Conservation (phyloP, 2,113 vertebrate genomes). For the Neogale vison region DNA sequence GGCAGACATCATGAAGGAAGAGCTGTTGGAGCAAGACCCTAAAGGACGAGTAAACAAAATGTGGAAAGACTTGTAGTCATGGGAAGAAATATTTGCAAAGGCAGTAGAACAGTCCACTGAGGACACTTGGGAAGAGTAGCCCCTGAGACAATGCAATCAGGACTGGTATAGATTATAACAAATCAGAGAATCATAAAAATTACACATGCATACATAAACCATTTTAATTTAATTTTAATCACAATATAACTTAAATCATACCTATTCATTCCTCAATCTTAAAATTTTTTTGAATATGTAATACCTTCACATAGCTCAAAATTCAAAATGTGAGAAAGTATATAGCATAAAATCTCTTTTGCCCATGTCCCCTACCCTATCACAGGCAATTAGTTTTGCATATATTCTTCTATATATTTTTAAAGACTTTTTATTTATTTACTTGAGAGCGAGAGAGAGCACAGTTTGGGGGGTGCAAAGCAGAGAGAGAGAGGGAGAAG, state of each 20-base stretch:
- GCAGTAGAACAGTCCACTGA: not conserved
- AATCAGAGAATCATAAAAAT: not conserved
- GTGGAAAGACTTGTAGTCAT: not conserved
- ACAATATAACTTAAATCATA: not conserved
- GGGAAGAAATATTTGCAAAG: not conserved
- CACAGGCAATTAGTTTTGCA: not conserved
- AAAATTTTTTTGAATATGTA: not conserved
- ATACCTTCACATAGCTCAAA: not conserved
- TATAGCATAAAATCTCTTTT: not conserved
- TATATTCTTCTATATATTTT: not conserved
- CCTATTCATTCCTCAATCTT: not conserved
- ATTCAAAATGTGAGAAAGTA: not conserved
- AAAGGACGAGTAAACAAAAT: not conserved
- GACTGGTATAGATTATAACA: not conserved
- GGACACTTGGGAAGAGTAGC: not conserved
- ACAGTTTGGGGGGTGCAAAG: not conserved
- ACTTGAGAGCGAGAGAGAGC: not conserved
- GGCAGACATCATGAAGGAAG: not conserved
- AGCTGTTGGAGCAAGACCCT: not conserved
- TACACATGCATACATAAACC: not conserved
- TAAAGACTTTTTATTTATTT: not conserved
- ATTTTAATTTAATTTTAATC: conserved; percentile 16
- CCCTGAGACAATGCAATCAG: not conserved
- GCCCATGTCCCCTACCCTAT: not conserved
- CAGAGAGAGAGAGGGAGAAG: not conserved